These are phyloP conservation scores for Chrosomus eos DNA, from an alignment of 2,797 vertebrate species.

Conservation along the genomic window DNA sequence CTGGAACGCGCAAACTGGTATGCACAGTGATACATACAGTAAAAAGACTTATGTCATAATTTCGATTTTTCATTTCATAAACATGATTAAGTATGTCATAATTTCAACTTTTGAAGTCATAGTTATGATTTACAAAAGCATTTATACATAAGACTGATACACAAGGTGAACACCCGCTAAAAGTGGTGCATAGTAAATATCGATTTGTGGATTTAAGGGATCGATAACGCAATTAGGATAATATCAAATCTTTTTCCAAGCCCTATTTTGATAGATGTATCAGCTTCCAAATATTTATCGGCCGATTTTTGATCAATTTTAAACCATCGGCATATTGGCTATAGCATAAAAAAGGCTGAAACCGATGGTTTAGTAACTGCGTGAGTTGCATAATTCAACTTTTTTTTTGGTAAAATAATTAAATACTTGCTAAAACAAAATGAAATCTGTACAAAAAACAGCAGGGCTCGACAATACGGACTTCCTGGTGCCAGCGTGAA, in stretches of 20 bases:
- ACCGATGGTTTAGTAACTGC: not conserved
- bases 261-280: not conserved
- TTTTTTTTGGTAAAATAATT: no score
- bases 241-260: not conserved
- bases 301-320: not conserved
- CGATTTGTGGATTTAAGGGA: not conserved
- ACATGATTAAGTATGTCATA: not conserved
- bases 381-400: no score
- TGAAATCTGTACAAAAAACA: no score
- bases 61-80: no score
- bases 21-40: fast-evolving
- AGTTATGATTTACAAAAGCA: no score
- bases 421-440: no score
- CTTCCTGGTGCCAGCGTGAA: no score
- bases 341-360: not conserved
- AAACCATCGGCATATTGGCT: not conserved
- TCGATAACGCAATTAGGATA: not conserved
- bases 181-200: not conserved
- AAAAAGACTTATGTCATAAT: not conserved
- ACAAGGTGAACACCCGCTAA: not conserved
- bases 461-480: no score
- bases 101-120: not conserved
- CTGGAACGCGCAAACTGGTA: not conserved
- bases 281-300: not conserved
- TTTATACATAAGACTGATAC: no score